A percentile compares a stretch with the other conserved stretches of the same genome.
These are phyloP conservation scores for Lytechinus variegatus DNA, from an alignment of 35 echinoderm and acorn worm species.

Conservation along the genomic window DNA sequence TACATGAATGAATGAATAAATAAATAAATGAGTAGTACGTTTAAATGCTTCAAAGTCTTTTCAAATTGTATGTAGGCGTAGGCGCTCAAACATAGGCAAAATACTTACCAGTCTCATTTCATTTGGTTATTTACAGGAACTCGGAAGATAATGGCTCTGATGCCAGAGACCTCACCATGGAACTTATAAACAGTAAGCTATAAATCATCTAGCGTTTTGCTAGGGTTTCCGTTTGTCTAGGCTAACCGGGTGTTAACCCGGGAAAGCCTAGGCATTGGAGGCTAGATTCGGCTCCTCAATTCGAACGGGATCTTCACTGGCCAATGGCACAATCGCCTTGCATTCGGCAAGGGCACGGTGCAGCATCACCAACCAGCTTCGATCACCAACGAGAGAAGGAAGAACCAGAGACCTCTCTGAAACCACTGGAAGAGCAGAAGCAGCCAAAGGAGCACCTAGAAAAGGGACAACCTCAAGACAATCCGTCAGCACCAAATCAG, in stretches of 20 bases:
- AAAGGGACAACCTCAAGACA: neutral
- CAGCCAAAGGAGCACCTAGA: neutral
- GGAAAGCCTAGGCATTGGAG: constrained; percentile 33
- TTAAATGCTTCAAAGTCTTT: neutral
- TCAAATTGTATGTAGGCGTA: neutral
- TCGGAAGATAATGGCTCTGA: neutral
- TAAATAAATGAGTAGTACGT: no score
- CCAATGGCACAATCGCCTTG: constrained; percentile 42
- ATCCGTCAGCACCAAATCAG: neutral
- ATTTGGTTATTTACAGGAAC: neutral
- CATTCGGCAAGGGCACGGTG: constrained; percentile 31
- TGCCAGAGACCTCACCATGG: constrained; percentile 5
- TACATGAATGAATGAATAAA: no score
- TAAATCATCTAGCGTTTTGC: constrained; percentile 11
- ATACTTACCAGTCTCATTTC: neutral
- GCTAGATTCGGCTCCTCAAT: neutral
- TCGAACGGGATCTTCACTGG: neutral
- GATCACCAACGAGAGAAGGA: neutral
- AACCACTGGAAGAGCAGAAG: constrained; percentile 35
- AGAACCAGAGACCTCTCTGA: neutral
- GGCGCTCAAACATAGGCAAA: neutral
- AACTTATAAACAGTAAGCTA: neutral
- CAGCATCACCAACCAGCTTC: constrained; percentile 40
- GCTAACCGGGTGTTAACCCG: constrained; percentile 50
- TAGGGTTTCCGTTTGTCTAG: constrained; percentile 44